These are phyloP conservation scores for Embidobia sp. DNA, from an alignment of 2,888 invertebrate genomes.

Conservation along the genomic window DNA sequence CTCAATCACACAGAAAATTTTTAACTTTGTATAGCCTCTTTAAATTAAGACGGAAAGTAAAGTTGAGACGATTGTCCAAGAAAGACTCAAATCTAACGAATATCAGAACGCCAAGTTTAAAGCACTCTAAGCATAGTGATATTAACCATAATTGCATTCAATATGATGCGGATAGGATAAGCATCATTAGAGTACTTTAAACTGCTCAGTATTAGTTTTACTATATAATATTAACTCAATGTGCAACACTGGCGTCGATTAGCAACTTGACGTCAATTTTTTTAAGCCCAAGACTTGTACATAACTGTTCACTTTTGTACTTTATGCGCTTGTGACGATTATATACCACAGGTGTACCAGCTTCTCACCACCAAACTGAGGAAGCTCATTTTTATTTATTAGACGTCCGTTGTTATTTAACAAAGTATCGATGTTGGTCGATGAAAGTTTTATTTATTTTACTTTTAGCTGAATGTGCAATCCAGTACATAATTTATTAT, in stretches of 20 bases:
- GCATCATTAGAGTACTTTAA: conserved; percentile 60
- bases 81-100: neutral
- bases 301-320: conserved; percentile 45
- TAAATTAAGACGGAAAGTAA: conserved; percentile 6
- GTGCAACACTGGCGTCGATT: too few relatives aligned
- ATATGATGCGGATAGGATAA: conserved; percentile 45
- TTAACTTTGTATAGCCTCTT: conserved; percentile 12
- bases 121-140: conserved; percentile 62
- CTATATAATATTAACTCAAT: too few relatives aligned
- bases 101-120: conserved; percentile 48
- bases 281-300: conserved; percentile 41
- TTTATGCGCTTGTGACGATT: conserved; percentile 37
- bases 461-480: conserved; percentile 54
- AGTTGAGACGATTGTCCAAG: too few relatives aligned
- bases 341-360: conserved; percentile 25
- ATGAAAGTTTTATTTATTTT: conserved; percentile 54
- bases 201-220: conserved; percentile 56
- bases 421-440: conserved; percentile 31
- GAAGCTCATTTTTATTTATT: conserved; percentile 32
- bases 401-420: conserved; percentile 37
- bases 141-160: conserved; percentile 60
- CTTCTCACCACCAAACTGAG: too few relatives aligned
- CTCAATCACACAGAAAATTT: conserved; percentile 35
- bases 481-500: conserved; percentile 26
- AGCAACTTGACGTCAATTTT: conserved; percentile 5